phyloP scores from a whole-genome alignment of 2,113 vertebrate genomes.

The Columbina picui region DNA sequence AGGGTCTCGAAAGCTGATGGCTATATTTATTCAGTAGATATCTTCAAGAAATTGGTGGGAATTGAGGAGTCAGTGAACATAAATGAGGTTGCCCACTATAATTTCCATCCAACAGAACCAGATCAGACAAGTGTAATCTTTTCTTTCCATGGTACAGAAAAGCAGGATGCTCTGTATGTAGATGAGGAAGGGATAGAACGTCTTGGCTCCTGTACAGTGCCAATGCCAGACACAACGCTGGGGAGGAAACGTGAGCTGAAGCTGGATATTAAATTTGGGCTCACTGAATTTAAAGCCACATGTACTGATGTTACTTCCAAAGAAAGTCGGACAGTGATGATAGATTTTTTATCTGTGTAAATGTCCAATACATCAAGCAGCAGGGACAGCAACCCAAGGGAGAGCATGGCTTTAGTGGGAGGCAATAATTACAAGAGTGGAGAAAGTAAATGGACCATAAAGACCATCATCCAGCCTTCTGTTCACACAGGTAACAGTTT shows the following conservation, averaged over 20 bases:
- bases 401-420: neutral
- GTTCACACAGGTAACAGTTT: neutral
- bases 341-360: neutral
- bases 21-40: neutral
- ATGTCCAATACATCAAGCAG: fast-evolving
- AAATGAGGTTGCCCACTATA: neutral
- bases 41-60: neutral
- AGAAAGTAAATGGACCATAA: neutral
- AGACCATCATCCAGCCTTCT: neutral
- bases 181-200: slow-evolving; percentile 3
- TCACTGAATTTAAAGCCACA: slow-evolving; percentile 26
- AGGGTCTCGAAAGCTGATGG: neutral
- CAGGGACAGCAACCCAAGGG: neutral
- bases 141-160: slow-evolving; percentile 23
- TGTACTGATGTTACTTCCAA: neutral
- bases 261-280: slow-evolving; percentile 21
- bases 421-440: neutral
- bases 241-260: neutral
- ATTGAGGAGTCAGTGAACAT: neutral
- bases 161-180: neutral
- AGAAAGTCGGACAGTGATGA: neutral
- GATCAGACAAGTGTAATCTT: fast-evolving
- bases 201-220: neutral
- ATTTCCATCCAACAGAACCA: neutral
- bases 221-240: neutral